Evolutionary conservation across 2,888 invertebrate species (phyloP).

Genomic region (Dascillus cervinus): DNA sequence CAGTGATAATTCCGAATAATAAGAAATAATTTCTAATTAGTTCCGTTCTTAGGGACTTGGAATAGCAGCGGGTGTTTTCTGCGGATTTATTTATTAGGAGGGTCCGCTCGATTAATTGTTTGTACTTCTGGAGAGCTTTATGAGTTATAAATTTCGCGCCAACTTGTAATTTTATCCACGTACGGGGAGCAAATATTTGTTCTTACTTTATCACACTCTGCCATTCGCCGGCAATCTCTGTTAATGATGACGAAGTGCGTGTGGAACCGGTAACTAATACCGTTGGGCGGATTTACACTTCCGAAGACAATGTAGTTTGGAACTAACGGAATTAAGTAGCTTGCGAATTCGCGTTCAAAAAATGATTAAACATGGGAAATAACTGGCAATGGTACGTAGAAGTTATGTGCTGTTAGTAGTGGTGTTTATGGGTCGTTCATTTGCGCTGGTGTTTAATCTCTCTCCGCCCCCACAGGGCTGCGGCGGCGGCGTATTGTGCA

Average conservation of each 20-base stretch:
- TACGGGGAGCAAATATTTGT: slow-evolving; percentile 8
- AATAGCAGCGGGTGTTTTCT: slow-evolving; percentile 7
- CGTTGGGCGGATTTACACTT: slow-evolving; percentile 11
- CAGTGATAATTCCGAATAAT: no score
- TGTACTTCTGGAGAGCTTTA: no score
- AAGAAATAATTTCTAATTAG: slow-evolving; percentile 26
- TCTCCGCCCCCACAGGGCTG: slow-evolving; percentile 20
- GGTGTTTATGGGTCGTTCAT: slow-evolving; percentile 40
- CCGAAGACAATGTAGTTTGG: no score
- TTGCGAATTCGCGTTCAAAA: no score
- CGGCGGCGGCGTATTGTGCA: slow-evolving; percentile 24
- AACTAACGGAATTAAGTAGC: no score
- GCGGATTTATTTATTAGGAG: no score
- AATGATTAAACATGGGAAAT: no score
- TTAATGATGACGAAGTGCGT: slow-evolving; percentile 22
- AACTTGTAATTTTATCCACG: neutral
- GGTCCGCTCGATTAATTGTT: no score
- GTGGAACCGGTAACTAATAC: slow-evolving; percentile 14
- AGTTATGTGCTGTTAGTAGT: slow-evolving; percentile 10
- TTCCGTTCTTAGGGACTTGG: slow-evolving; percentile 17
- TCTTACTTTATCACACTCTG: slow-evolving; percentile 11
- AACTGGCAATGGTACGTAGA: slow-evolving; percentile 3
- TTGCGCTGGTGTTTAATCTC: slow-evolving; percentile 40
- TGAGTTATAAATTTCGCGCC: no score
- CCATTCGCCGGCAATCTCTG: slow-evolving; percentile 11